These are phyloP conservation scores for Hyphantria cunea DNA, from an alignment of 1,140 invertebrate species.

Conservation along the genomic window DNA sequence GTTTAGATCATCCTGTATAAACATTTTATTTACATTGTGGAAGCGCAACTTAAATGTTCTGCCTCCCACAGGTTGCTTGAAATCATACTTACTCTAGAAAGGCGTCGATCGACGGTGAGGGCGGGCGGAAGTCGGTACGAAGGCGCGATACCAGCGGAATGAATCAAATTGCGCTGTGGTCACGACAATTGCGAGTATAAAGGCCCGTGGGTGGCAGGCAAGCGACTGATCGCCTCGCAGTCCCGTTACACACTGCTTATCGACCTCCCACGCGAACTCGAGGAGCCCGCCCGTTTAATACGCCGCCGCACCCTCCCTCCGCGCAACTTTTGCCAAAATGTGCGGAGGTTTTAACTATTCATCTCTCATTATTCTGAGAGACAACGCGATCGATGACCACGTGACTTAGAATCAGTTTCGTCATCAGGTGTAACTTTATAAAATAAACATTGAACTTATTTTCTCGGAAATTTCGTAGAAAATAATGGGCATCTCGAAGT, in stretches of 20 bases:
- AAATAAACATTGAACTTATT: background rate
- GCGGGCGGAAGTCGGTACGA: background rate
- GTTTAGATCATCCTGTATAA: too few species aligned
- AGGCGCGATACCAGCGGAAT: slow-evolving; percentile 6
- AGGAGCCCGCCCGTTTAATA: slow-evolving; percentile 44
- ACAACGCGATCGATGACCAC: slow-evolving; percentile 53
- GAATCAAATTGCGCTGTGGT: slow-evolving; percentile 19
- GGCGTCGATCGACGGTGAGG: background rate
- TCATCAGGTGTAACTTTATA: background rate
- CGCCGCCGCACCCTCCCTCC: slow-evolving; percentile 59
- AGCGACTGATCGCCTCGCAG: slow-evolving; percentile 31
- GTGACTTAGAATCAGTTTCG: slow-evolving; percentile 37
- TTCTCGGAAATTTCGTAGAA: background rate
- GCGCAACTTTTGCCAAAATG: slow-evolving; percentile 65
- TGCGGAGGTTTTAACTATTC: slow-evolving; percentile 70
- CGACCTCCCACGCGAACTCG: slow-evolving; percentile 56
- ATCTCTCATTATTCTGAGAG: slow-evolving; percentile 62
- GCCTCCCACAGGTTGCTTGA: slow-evolving; percentile 13
- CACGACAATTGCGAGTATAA: slow-evolving; percentile 3
- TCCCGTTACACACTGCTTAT: slow-evolving; percentile 59
- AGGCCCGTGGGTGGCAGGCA: background rate
- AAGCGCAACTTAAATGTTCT: too few species aligned
- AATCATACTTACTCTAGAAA: slow-evolving; percentile 13
- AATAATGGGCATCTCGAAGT: background rate
- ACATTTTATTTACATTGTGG: too few species aligned